Evolutionary conservation across 2,888 invertebrate species (phyloP).

Genomic region (Crioceris asparagi): DNA sequence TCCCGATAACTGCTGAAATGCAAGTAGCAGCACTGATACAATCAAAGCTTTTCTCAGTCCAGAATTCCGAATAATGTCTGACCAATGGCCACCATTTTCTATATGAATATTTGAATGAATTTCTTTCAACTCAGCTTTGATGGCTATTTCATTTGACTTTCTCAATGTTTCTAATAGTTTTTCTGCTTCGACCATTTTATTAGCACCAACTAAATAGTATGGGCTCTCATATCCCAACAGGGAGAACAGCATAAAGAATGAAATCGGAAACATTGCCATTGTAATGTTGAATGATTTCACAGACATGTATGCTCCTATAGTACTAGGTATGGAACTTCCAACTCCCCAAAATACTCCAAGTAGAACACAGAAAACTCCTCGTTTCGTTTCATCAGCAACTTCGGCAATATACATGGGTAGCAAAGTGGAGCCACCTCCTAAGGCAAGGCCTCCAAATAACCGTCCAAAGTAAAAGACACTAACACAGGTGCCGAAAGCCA

Average conservation of each 20-base stretch:
- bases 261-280: constrained; percentile 34
- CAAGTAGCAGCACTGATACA: constrained; percentile 57
- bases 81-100: no score
- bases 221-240: constrained; percentile 74
- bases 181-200: constrained; percentile 47
- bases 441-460: constrained; percentile 48
- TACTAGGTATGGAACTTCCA: constrained; percentile 59
- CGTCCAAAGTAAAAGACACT: constrained; percentile 34
- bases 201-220: constrained; percentile 50
- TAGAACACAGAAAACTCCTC: constrained; percentile 58
- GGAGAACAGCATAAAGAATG: constrained; percentile 44
- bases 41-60: constrained; percentile 64
- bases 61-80: constrained; percentile 51
- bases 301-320: constrained; percentile 57
- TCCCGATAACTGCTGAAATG: constrained; percentile 72
- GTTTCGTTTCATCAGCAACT: constrained; percentile 60
- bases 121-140: constrained; percentile 43
- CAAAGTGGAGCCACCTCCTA: constrained; percentile 59
- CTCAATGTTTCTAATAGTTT: constrained; percentile 49
- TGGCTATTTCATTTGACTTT: constrained; percentile 32
- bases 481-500: constrained; percentile 20
- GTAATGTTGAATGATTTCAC: constrained; percentile 51
- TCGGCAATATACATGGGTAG: constrained; percentile 80
- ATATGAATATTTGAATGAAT: no score
- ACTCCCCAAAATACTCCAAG: constrained; percentile 60